Evolutionary conservation across 2,113 vertebrate species (phyloP), one percentile per base, ranked within the genome.

Genomic region (Solenodon paradoxus): DNA sequence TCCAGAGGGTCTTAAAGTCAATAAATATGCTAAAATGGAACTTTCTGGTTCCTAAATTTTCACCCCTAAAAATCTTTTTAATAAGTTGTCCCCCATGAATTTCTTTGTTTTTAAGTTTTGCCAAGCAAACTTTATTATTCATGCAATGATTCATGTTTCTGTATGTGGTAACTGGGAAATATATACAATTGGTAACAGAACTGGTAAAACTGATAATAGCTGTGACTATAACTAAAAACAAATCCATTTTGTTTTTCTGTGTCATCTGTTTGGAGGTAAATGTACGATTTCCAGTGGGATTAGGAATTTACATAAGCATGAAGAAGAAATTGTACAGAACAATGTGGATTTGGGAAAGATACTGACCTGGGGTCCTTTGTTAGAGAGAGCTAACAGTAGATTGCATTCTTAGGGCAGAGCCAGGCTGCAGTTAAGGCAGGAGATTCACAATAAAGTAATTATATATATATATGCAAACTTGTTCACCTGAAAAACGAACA

Each of bases 21-120:
- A 47, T 63, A 61, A 87, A 66, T 42, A 59, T 12, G 20, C 30
- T 88, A 42, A 83, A 80, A 19, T 42, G 28, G 40, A 78, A 86
- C 16, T 77, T 74, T 87, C 30, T 87, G 42, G 40, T 66, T 93
- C 49, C 55, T 26, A 59, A 42, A 53, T 55, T 55, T 53, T 75
- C 12, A 83, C 20, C 19, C 28, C 30, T 45, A 42, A 66, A 68
- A 85, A 63, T 30, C 1, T 12, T 71, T 81, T 71, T 59, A n/a
- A n/a, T 75, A 82, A 53, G 16, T 90, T 47, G 28, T 81, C 49
- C 45, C 12, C 4, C 42, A 28, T 19, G 40, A 32, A 45, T 95
- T 32, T 77, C n/a, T 84, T 79, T 92, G n/a, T 68, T 95, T 79
- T 59, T 61, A 9, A 91, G 5, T 75, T 66, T 82, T 87, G 26